phyloP scores from a whole-genome alignment of 2,888 invertebrate species.

The Atherix ibis region DNA sequence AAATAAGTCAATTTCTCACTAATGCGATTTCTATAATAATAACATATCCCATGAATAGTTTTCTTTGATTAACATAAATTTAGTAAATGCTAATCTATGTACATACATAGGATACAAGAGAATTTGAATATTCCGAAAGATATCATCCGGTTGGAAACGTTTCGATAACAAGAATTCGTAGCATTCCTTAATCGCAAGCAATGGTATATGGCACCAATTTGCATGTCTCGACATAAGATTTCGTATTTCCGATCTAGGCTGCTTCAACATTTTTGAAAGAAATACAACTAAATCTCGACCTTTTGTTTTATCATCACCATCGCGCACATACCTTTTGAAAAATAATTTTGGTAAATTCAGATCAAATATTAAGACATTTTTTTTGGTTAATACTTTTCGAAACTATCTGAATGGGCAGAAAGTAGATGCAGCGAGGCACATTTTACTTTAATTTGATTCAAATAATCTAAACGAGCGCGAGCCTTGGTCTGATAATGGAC shows the following conservation, averaged over 20 bases:
- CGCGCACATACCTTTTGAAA: conserved; percentile 34
- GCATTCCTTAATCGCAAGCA: conserved; percentile 41
- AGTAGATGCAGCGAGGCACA: conserved; percentile 35
- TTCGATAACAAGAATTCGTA: conserved; percentile 37
- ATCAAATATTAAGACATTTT: conserved; percentile 1
- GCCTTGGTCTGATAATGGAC: conserved; percentile 36
- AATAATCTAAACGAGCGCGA: conserved; percentile 34
- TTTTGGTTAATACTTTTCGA: conserved; percentile 27
- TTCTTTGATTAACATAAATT: too few relatives aligned
- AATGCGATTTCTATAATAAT: conserved; percentile 22
- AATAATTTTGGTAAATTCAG: background rate
- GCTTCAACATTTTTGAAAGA: conserved; percentile 27
- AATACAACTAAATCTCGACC: conserved; percentile 32
- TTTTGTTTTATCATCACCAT: conserved; percentile 39
- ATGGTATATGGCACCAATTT: conserved; percentile 45
- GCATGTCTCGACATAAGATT: conserved; percentile 40
- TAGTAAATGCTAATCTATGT: too few relatives aligned
- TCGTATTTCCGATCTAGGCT: conserved; percentile 21
- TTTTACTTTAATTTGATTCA: conserved; percentile 35
- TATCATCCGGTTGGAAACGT: conserved; percentile 37
- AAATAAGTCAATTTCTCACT: conserved; percentile 22
- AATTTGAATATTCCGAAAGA: conserved; percentile 44
- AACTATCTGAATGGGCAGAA: conserved; percentile 25
- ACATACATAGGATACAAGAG: conserved; percentile 53
- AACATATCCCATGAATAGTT: too few relatives aligned